Evolutionary conservation across 2,113 vertebrate species (phyloP), one percentile per base, ranked within the genome.

Genomic region (Malurus elegans): DNA sequence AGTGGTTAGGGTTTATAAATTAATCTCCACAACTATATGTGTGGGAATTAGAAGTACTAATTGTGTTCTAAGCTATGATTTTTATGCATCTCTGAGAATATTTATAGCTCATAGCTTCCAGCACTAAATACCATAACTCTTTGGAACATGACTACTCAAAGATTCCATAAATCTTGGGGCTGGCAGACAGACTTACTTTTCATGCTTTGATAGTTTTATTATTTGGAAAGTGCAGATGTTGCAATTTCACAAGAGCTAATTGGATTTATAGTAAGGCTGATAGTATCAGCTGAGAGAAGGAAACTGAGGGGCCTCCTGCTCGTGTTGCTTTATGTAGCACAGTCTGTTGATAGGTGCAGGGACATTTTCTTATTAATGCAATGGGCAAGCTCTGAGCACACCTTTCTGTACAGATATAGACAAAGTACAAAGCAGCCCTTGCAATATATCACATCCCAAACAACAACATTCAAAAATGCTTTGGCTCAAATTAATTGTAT

Each of bases 191-290:
- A 64, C 69, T 86, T 42, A 38, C 51, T 95, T 95, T 92, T 90
- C 75, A 74, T 93, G 90, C 79, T 90, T 84, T 83, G 82, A 79
- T 90, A 31, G 79, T 85, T 96, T 90, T 92, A 90, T 88, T 93
- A 91, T 64, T 83, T 65, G 70, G 54, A 90, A 95, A 93, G 89
- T 61, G 93, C 78, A 91, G 84, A 90, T 95, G 91, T 75, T 93
- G 81, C 89, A 70, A 38, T 93, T 96, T 96, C 56, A 86, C 45
- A 64, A 90, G 61, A 83, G 28, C 57, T 94, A 86, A 92, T 56
- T 92, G 87, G 81, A 92, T 95, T 90, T 80, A 20, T 76, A 64
- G 79, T 17, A 57, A 79, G 54, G 60, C 62, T 20, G 72, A 87
- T 90, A 53, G 40, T 51, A 85, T 90, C 82, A 72, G 78, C 80